Percentiles rank a stretch among this genome's conserved stretches.
Conservation (phyloP, 2,888 invertebrate genomes). For the Silvanus unidentatus region DNA sequence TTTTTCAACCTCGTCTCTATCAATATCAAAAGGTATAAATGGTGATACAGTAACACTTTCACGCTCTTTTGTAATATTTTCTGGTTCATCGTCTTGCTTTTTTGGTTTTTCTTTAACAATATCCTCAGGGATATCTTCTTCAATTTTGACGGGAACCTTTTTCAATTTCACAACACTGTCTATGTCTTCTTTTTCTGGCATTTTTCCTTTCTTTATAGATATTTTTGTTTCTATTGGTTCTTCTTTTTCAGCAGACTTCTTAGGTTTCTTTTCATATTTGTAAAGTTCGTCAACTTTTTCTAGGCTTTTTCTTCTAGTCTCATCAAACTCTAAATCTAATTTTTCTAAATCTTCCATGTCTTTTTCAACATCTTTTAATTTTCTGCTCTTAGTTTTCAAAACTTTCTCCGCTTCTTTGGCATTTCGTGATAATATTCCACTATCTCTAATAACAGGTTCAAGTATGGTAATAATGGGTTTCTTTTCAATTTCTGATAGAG, state of each 20-base stretch:
- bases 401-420: constrained; percentile 47
- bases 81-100: constrained; percentile 24
- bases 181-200: constrained; percentile 36
- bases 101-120: constrained; percentile 29
- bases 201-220: constrained; percentile 50
- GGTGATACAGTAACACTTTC: constrained; percentile 39
- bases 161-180: constrained; percentile 48
- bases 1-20: constrained; percentile 41
- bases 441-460: constrained; percentile 36
- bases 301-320: constrained; percentile 38
- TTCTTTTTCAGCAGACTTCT: constrained; percentile 27
- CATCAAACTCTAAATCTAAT: constrained; percentile 45
- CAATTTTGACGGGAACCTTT: constrained; percentile 47
- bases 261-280: constrained; percentile 34
- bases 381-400: constrained; percentile 38
- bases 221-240: constrained; percentile 47
- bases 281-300: constrained; percentile 44
- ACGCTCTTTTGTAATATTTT: constrained; percentile 28
- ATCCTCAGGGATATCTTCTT: constrained; percentile 30
- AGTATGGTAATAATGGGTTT: constrained; percentile 35
- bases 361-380: constrained; percentile 39
- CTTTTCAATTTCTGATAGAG: constrained; percentile 35
- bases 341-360: constrained; percentile 46
- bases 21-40: constrained; percentile 44
- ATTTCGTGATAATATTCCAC: constrained; percentile 48